Conservation (phyloP, 1,140 invertebrate genomes). For the Penaeus indicus region DNA sequence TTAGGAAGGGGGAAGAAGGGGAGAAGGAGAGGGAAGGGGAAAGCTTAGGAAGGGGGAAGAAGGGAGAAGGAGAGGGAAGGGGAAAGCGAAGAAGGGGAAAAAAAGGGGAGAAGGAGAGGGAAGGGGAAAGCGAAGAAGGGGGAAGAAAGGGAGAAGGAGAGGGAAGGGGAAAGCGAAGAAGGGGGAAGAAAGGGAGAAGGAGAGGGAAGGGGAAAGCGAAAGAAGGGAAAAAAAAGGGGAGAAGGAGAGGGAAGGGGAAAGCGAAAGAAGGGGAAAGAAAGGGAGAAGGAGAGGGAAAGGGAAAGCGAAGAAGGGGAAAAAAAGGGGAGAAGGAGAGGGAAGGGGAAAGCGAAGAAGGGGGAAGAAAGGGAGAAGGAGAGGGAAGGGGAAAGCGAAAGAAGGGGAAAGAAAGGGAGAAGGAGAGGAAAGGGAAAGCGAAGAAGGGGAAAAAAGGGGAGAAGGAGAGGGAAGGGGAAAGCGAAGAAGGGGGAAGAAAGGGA, state of each 20-base stretch:
- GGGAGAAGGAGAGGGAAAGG: background rate
- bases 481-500: background rate
- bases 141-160: too few relatives aligned
- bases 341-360: background rate
- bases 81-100: background rate
- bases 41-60: background rate
- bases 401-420: conserved; percentile 13
- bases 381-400: background rate
- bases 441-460: background rate
- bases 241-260: too few relatives aligned
- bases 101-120: too few relatives aligned
- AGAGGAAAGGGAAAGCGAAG: background rate
- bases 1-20: conserved; percentile 6
- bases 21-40: background rate
- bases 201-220: too few relatives aligned
- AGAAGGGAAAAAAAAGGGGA: too few relatives aligned
- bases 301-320: background rate
- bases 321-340: background rate
- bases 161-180: too few relatives aligned
- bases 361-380: background rate
- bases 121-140: background rate
- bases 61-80: background rate
- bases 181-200: too few relatives aligned
- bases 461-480: background rate
- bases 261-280: too few relatives aligned